Evolutionary conservation across 2,113 vertebrate species (phyloP).

Genomic region (Athene noctua): DNA sequence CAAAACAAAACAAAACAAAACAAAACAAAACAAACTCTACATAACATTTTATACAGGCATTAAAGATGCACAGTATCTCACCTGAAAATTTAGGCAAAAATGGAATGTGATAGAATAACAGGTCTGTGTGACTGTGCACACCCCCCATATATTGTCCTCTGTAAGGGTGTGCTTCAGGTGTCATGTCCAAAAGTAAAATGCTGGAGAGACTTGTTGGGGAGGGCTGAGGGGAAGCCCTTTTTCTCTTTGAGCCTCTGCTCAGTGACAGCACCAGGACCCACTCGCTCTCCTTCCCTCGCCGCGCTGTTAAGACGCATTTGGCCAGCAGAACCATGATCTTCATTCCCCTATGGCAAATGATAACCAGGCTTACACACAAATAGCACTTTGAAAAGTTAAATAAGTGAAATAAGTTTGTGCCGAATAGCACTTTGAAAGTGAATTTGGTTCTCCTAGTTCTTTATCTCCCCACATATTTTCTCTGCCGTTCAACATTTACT

Average conservation of each 20-base stretch:
- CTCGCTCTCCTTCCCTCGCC: fast-evolving
- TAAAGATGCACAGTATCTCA: background rate
- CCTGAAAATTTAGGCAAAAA: background rate
- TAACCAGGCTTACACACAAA: background rate
- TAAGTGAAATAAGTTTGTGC: too few relatives aligned
- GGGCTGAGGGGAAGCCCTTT: fast-evolving
- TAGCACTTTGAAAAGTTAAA: background rate
- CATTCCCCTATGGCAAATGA: background rate
- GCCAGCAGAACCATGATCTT: background rate
- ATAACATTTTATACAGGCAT: background rate
- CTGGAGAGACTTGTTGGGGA: background rate
- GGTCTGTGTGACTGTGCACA: background rate
- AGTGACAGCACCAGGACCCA: background rate
- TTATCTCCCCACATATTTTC: background rate
- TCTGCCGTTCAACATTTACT: background rate
- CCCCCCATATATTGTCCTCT: fast-evolving
- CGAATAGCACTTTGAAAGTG: background rate
- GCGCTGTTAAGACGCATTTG: fast-evolving
- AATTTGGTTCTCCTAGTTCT: background rate
- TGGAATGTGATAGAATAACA: background rate
- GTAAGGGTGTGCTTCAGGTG: background rate
- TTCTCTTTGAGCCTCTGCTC: background rate
- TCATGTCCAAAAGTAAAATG: background rate
- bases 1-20: background rate
- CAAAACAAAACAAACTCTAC: background rate